These are phyloP conservation scores for Etheostoma spectabile DNA, from an alignment of 2,113 vertebrate species.

Conservation along the genomic window DNA sequence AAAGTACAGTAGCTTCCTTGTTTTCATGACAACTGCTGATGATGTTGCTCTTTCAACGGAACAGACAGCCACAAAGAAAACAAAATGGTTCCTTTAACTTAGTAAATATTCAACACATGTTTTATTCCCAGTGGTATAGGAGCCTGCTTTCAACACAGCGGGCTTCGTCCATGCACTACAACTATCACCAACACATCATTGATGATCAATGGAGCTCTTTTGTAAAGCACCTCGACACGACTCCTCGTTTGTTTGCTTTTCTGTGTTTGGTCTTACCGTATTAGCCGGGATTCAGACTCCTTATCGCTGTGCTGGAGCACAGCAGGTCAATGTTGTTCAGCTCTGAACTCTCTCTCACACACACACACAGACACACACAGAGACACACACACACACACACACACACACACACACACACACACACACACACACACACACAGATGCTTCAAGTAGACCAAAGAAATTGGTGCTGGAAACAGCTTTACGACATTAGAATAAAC, in stretches of 20 bases:
- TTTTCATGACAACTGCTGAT: too few relatives aligned
- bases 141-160: background rate
- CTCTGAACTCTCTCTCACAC: background rate
- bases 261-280: conserved; percentile 51
- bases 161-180: background rate
- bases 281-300: conserved; percentile 44
- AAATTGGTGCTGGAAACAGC: too few relatives aligned
- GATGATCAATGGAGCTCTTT: conserved; percentile 47
- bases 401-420: background rate
- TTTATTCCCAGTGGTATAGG: background rate
- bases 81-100: too few relatives aligned
- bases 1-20: too few relatives aligned
- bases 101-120: too few relatives aligned
- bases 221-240: conserved; percentile 30
- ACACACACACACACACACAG: background rate
- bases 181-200: background rate
- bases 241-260: conserved; percentile 41
- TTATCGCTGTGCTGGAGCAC: conserved; percentile 31
- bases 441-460: background rate
- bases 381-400: background rate
- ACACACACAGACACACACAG: background rate
- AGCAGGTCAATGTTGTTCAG: conserved; percentile 11
- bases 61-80: too few relatives aligned
- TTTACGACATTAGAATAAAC: too few relatives aligned
- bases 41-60: too few relatives aligned